Evolutionary conservation across 1,140 invertebrate genomes (phyloP).

Genomic region (Drosophila ananassae): DNA sequence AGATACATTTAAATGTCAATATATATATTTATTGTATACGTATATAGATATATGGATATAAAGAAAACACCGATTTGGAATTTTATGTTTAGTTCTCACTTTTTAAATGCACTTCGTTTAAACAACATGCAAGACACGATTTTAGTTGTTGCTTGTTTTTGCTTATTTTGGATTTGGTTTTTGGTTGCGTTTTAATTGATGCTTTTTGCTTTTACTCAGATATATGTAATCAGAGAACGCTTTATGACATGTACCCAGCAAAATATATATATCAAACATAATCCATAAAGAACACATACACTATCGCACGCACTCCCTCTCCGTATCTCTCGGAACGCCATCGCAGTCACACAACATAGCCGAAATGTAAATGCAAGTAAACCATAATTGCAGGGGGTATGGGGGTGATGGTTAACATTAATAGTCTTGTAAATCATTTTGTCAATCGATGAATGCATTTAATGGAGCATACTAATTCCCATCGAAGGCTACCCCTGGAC

Average conservation of each 20-base stretch:
- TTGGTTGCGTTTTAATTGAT: constrained; percentile 33
- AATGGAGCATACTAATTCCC: constrained; percentile 43
- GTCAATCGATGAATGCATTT: constrained; percentile 49
- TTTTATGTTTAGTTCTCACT: constrained; percentile 45
- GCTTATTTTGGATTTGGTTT: constrained; percentile 22
- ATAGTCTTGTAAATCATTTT: constrained; percentile 47
- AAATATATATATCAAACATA: constrained; percentile 62
- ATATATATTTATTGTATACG: constrained; percentile 38
- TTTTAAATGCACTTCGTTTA: constrained; percentile 65
- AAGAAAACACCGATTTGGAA: constrained; percentile 62
- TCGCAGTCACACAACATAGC: constrained; percentile 7
- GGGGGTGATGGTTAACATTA: neutral
- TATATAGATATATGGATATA: constrained; percentile 57
- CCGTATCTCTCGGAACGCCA: neutral
- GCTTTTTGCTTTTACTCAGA: constrained; percentile 43
- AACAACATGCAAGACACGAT: constrained; percentile 73
- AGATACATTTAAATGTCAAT: constrained; percentile 48
- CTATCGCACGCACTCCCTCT: constrained; percentile 14
- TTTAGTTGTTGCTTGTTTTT: constrained; percentile 53
- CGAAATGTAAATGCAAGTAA: constrained; percentile 50
- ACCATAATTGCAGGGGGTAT: constrained; percentile 13
- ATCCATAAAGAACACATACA: constrained; percentile 52
- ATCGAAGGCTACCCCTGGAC: neutral
- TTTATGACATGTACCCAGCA: constrained; percentile 83
- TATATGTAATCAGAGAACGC: constrained; percentile 51